Percentiles rank a stretch among this genome's conserved stretches.
phyloP scores from a whole-genome alignment of 2,113 vertebrate species.

The Hydropotes inermis region DNA sequence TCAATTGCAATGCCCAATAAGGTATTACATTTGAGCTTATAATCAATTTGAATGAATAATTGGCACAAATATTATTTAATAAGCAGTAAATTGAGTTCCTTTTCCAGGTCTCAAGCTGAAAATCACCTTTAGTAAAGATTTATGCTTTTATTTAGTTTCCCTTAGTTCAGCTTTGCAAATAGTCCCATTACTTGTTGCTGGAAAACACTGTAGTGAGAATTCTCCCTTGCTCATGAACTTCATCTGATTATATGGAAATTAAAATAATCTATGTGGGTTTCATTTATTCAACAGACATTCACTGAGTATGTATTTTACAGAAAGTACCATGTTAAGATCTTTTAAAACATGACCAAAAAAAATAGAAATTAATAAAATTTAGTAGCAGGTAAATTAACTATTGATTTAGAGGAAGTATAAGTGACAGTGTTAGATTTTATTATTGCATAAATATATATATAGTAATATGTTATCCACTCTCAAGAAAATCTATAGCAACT shows the following conservation, averaged over 20 bases:
- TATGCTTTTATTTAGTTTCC: background rate
- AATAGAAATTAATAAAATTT: background rate
- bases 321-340: background rate
- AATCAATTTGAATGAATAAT: background rate
- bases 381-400: slow-evolving; percentile 8
- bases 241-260: background rate
- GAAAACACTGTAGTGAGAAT: background rate
- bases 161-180: background rate
- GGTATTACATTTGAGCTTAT: background rate
- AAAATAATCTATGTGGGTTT: background rate
- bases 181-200: background rate
- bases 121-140: background rate
- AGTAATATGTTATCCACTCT: background rate
- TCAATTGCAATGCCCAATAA: background rate
- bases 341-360: background rate
- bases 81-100: background rate
- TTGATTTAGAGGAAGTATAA: slow-evolving; percentile 24
- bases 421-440: slow-evolving; percentile 29
- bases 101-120: background rate
- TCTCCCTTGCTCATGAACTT: background rate
- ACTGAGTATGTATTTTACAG: background rate
- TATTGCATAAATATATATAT: background rate
- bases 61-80: background rate
- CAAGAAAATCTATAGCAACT: background rate
- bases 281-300: background rate